A percentile compares a stretch with the other conserved stretches of the same genome.
Evolutionary conservation across 2,888 invertebrate species (phyloP).

Genomic region (Caradrina kadenii): DNA sequence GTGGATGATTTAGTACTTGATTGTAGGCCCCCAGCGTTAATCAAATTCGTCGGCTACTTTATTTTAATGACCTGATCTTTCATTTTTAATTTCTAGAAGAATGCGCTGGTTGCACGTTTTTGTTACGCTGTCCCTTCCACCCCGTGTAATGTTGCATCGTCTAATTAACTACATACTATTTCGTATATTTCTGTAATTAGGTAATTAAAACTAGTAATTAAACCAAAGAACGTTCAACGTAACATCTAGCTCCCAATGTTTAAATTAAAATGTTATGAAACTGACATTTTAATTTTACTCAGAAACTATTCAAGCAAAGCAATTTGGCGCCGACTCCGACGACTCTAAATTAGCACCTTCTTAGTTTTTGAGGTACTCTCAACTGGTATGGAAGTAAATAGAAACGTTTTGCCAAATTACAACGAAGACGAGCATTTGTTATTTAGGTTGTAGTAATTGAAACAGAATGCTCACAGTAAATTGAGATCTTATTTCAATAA

Average conservation of each 20-base stretch:
- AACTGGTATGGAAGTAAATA: conserved; percentile 18
- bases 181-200: no score
- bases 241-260: not conserved
- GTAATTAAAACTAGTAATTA: not conserved
- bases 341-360: not conserved
- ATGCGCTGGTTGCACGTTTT: no score
- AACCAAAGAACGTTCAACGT: not conserved
- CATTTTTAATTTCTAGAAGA: no score
- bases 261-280: not conserved
- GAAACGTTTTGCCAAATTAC: conserved; percentile 4
- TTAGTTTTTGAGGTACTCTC: not conserved
- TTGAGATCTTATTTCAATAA: conserved; percentile 14
- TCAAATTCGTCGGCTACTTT: no score
- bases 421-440: conserved; percentile 15
- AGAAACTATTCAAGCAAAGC: not conserved
- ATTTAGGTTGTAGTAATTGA: conserved; percentile 36
- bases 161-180: no score
- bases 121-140: no score
- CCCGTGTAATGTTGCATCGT: no score
- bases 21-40: no score
- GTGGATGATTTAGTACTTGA: no score
- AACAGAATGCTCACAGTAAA: conserved; percentile 31
- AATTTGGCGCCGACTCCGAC: not conserved
- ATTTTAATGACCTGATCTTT: no score
- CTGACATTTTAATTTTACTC: not conserved